A percentile compares a stretch with the other conserved stretches of the same genome.
These are phyloP conservation scores for Cichlasoma orientale DNA, from an alignment of 2,797 vertebrate species.

Conservation along the genomic window DNA sequence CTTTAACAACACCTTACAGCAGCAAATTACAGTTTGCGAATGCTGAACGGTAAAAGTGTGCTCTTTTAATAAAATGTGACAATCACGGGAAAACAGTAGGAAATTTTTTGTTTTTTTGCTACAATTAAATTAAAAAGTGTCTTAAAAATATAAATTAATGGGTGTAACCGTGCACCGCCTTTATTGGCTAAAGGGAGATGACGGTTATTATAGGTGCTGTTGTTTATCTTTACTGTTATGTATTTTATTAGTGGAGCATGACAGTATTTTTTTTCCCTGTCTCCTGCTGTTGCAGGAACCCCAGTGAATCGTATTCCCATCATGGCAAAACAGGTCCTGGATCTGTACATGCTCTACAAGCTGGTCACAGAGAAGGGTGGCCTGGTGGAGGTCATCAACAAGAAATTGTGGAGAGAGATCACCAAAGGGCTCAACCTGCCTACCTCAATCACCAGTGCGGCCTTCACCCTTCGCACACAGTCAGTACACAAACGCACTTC, in stretches of 20 bases:
- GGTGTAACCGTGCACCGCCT: accelerated
- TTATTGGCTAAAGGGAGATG: not conserved
- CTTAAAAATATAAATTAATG: not conserved
- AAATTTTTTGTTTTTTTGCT: not conserved
- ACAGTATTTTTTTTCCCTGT: not conserved
- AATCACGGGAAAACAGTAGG: not conserved
- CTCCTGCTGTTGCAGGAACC: constrained; percentile 81
- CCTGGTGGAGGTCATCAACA: constrained; percentile 98
- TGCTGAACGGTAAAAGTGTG: not conserved
- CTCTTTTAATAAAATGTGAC: not conserved
- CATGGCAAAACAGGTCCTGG: constrained; percentile 98
- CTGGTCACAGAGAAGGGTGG: constrained; percentile 98
- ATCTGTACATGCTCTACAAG: constrained; percentile 95
- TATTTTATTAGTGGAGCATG: not conserved
- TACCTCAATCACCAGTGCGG: constrained; percentile 98
- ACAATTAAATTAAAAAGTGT: not conserved
- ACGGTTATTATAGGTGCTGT: not conserved
- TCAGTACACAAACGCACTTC: constrained; percentile 75
- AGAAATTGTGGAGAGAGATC: constrained; percentile 98
- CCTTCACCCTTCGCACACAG: constrained; percentile 98
- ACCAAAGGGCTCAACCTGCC: constrained; percentile 97
- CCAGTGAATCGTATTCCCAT: constrained; percentile 98
- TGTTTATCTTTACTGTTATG: not conserved
- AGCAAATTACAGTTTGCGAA: not conserved
- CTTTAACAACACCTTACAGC: not conserved